These are phyloP conservation scores for Spheniscus mendiculus DNA, from an alignment of 2,113 vertebrate species.

Conservation along the genomic window DNA sequence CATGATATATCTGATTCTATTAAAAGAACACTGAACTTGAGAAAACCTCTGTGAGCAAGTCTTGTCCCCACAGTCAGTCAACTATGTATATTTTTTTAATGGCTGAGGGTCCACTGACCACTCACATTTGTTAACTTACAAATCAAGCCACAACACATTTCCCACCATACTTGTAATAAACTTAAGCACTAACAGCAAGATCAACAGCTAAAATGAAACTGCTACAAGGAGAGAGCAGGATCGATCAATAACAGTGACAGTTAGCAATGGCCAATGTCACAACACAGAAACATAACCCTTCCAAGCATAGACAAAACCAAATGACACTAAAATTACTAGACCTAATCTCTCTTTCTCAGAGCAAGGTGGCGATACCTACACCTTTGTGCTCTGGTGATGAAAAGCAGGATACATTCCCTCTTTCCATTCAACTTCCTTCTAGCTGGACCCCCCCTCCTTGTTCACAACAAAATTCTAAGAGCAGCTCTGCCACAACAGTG, in stretches of 20 bases:
- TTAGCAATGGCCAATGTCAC: not conserved
- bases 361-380: not conserved
- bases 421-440: not conserved
- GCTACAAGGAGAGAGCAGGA: not conserved
- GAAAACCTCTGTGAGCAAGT: not conserved
- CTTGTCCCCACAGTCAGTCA: not conserved
- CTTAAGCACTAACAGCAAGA: not conserved
- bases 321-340: not conserved
- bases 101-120: not conserved
- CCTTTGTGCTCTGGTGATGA: not conserved
- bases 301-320: not conserved
- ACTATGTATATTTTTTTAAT: accelerated
- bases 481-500: not conserved
- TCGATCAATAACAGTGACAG: not conserved
- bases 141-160: not conserved
- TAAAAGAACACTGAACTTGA: not conserved
- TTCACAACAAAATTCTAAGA: not conserved
- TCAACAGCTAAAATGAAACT: not conserved
- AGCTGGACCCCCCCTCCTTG: not conserved
- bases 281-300: not conserved
- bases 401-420: not conserved
- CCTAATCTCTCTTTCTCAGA: not conserved
- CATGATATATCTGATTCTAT: not conserved
- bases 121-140: not conserved
- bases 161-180: not conserved